Percentiles rank a stretch among this genome's conserved stretches.
phyloP scores from a whole-genome alignment of 2,113 vertebrate species.

The Spea bombifrons region DNA sequence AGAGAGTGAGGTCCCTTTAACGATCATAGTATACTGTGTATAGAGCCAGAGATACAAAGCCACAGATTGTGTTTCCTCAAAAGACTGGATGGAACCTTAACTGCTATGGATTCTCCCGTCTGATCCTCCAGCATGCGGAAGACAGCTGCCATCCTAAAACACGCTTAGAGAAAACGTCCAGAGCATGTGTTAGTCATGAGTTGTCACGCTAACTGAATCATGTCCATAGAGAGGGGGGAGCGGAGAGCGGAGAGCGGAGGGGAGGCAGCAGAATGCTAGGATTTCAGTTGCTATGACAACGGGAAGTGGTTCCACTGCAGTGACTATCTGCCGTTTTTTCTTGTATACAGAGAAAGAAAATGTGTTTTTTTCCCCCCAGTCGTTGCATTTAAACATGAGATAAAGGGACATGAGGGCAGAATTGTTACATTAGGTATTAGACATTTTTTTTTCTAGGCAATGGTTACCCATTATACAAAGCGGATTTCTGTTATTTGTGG shows the following conservation, averaged over 20 bases:
- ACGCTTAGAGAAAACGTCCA: constrained; percentile 4
- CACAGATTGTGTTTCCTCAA: not conserved
- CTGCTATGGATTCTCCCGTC: not conserved
- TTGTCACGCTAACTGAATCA: constrained; percentile 24
- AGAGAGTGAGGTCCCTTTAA: too few relatives aligned
- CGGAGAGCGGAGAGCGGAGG: constrained; percentile 5
- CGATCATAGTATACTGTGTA: too few relatives aligned
- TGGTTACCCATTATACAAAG: too few relatives aligned
- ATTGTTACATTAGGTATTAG: not conserved
- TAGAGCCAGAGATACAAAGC: too few relatives aligned
- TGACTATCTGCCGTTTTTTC: constrained; percentile 40
- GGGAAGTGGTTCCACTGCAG: constrained; percentile 37
- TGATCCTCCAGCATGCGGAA: not conserved
- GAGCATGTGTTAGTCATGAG: constrained; percentile 37
- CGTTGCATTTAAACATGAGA: constrained; percentile 15
- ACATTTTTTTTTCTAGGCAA: not conserved
- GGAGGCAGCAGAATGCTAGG: constrained; percentile 21
- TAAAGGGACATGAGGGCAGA: not conserved
- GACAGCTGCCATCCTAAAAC: not conserved
- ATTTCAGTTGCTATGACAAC: constrained; percentile 45
- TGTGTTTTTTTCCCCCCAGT: constrained; percentile 23
- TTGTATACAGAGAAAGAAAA: constrained; percentile 40
- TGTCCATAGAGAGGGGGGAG: constrained; percentile 9
- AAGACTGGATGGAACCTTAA: not conserved
- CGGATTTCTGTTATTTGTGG: too few relatives aligned